phyloP scores from a whole-genome alignment of 2,888 invertebrate species.

The Agrilus biguttatus region DNA sequence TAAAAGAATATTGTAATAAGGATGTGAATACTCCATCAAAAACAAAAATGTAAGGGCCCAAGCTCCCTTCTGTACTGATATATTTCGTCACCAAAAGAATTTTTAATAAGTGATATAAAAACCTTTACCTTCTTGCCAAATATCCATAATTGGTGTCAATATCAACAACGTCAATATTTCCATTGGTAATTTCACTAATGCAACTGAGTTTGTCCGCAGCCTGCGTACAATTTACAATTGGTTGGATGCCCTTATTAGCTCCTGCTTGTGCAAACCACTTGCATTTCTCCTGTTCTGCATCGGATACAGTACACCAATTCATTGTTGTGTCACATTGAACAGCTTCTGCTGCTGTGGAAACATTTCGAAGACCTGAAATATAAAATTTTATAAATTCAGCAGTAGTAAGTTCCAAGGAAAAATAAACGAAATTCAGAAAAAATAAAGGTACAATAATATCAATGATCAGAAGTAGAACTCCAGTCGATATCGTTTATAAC shows the following conservation, averaged over 20 bases:
- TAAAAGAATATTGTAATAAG: slow-evolving; percentile 3
- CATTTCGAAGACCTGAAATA: too few species aligned
- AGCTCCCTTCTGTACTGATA: too few species aligned
- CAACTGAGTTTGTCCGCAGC: slow-evolving; percentile 36
- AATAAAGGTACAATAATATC: too few species aligned
- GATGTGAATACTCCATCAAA: too few species aligned
- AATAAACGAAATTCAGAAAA: too few species aligned
- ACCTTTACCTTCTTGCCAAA: slow-evolving; percentile 39
- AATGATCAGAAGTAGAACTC: too few species aligned
- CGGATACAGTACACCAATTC: slow-evolving; percentile 46
- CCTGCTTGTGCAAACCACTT: slow-evolving; percentile 41
- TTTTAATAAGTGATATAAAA: neutral
- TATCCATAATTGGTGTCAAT: slow-evolving; percentile 49
- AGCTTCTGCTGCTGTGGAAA: slow-evolving; percentile 12
- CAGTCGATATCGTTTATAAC: too few species aligned
- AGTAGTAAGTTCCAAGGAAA: too few species aligned
- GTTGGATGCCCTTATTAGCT: slow-evolving; percentile 42
- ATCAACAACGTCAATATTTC: slow-evolving; percentile 41
- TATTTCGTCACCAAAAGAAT: too few species aligned
- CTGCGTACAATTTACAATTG: slow-evolving; percentile 38
- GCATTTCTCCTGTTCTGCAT: slow-evolving; percentile 43
- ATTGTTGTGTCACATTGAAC: slow-evolving; percentile 21
- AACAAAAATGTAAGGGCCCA: too few species aligned
- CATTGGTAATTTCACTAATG: slow-evolving; percentile 35
- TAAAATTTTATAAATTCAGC: too few species aligned